Conservation (phyloP, 1,140 invertebrate genomes). For the Theocolax elegans region DNA sequence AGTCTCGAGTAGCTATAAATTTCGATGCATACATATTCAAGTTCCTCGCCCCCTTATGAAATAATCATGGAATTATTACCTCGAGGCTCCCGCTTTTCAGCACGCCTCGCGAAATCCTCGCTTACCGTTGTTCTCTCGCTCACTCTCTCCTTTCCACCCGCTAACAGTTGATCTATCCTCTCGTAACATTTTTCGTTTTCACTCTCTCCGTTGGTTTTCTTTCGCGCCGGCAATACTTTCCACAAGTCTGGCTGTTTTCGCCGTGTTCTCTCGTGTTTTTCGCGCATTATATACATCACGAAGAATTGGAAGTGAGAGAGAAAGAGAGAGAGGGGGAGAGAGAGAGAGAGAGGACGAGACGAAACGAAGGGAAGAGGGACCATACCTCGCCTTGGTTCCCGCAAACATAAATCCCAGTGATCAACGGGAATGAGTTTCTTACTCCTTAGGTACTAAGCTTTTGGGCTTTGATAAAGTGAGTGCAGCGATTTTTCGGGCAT, state of each 20-base stretch:
- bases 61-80: slow-evolving; percentile 66
- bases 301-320: slow-evolving; percentile 3
- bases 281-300: slow-evolving; percentile 25
- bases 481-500: slow-evolving; percentile 20
- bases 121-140: not conserved
- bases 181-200: slow-evolving; percentile 10
- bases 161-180: too few species aligned
- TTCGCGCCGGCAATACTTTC: slow-evolving; percentile 6
- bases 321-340: not conserved
- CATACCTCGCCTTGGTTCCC: slow-evolving; percentile 28
- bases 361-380: slow-evolving; percentile 42
- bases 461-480: slow-evolving; percentile 23
- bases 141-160: not conserved
- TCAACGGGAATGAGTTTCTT: slow-evolving; percentile 12
- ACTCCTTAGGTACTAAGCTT: slow-evolving; percentile 3
- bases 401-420: slow-evolving; percentile 27
- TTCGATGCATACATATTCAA: slow-evolving; percentile 65
- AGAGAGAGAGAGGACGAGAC: not conserved
- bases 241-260: too few species aligned
- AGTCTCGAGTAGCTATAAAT: slow-evolving; percentile 56
- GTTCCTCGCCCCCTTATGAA: slow-evolving; percentile 55
- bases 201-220: not conserved
- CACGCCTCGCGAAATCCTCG: slow-evolving; percentile 46
- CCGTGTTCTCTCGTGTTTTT: slow-evolving; percentile 23
- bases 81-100: slow-evolving; percentile 51